phyloP scores from a whole-genome alignment of 2,888 invertebrate genomes.

The Xestobium rufovillosum region DNA sequence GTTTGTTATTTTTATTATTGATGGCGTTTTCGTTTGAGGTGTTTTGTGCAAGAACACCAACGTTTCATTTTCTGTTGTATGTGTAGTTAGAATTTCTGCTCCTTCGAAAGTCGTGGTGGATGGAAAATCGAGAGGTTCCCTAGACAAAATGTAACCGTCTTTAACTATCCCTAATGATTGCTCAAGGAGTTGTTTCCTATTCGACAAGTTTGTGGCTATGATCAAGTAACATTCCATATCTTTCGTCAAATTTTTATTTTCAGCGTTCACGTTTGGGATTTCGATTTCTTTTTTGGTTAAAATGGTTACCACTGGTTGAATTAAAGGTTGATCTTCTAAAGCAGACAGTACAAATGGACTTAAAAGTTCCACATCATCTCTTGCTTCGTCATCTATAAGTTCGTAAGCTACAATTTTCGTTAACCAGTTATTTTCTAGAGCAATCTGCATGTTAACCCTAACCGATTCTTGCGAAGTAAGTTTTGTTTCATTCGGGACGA shows the following conservation, averaged over 20 bases:
- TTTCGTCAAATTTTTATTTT: constrained; percentile 51
- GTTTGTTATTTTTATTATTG: constrained; percentile 44
- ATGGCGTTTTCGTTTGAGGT: constrained; percentile 41
- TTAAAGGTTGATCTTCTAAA: constrained; percentile 60
- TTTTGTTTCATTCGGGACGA: constrained; percentile 52
- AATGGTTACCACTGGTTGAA: constrained; percentile 59
- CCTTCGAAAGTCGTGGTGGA: constrained; percentile 32
- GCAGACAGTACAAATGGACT: constrained; percentile 51
- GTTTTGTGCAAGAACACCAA: constrained; percentile 49
- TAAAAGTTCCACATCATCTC: constrained; percentile 42
- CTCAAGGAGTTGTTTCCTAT: not conserved
- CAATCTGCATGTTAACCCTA: constrained; percentile 58
- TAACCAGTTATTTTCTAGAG: constrained; percentile 61
- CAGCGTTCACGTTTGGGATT: constrained; percentile 48
- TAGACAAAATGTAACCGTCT: constrained; percentile 53
- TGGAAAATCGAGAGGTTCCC: constrained; percentile 49
- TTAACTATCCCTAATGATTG: constrained; percentile 39
- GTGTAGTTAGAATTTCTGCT: constrained; percentile 46
- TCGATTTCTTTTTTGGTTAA: constrained; percentile 48
- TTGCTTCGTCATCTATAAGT: constrained; percentile 27
- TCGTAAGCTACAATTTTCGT: constrained; percentile 47
- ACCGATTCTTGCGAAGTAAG: constrained; percentile 39
- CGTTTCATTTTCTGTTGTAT: constrained; percentile 47
- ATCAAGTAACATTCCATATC: constrained; percentile 30
- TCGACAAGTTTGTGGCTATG: constrained; percentile 36